A percentile compares a stretch with the other conserved stretches of the same genome.
Conservation (phyloP, 2,113 vertebrate genomes). For the Pterophyllum scalare region DNA sequence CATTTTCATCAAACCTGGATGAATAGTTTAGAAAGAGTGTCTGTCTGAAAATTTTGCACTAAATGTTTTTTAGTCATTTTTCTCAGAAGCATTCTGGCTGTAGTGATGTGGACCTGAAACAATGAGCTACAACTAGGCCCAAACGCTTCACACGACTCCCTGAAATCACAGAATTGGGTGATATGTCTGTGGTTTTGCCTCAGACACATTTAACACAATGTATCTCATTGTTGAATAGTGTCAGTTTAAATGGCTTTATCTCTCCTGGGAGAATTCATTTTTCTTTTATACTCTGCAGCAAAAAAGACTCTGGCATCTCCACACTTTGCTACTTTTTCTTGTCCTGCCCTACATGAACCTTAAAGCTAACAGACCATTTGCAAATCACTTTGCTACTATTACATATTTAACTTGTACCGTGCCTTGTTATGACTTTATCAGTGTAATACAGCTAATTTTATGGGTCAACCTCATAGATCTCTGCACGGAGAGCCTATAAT, state of each 20-base stretch:
- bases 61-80: background rate
- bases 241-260: background rate
- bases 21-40: background rate
- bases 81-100: background rate
- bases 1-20: background rate
- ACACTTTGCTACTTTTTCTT: background rate
- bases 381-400: background rate
- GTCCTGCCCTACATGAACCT: background rate
- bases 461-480: background rate
- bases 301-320: background rate
- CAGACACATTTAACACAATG: background rate
- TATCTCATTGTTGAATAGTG: background rate
- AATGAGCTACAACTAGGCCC: background rate
- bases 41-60: background rate
- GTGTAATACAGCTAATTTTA: conserved; percentile 28
- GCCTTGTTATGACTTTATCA: conserved; percentile 12
- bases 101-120: background rate
- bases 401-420: background rate
- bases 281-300: background rate
- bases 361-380: background rate
- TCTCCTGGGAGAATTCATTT: background rate
- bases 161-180: background rate
- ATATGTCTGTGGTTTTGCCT: background rate
- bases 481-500: conserved; percentile 10
- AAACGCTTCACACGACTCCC: background rate